Evolutionary conservation across 2,888 invertebrate genomes (phyloP).

Genomic region (Ochropleura plecta): DNA sequence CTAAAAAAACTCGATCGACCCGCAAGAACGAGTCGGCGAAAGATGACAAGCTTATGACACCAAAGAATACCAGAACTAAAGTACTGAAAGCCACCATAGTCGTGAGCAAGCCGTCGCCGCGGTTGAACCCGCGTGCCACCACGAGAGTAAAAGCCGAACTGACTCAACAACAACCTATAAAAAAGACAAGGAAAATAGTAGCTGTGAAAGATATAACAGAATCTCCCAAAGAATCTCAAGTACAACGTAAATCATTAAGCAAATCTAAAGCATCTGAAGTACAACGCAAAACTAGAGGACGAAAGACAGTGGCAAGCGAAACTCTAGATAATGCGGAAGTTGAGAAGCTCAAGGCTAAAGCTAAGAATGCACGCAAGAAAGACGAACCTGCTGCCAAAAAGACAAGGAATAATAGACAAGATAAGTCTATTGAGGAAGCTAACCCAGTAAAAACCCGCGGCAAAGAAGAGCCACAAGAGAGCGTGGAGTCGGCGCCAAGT

Average conservation of each 20-base stretch:
- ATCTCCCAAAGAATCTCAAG: slow-evolving; percentile 68
- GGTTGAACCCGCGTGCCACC: slow-evolving; percentile 69
- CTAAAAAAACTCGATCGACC: slow-evolving; percentile 65
- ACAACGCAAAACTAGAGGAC: slow-evolving; percentile 55
- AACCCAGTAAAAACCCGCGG: slow-evolving; percentile 61
- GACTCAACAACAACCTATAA: slow-evolving; percentile 35
- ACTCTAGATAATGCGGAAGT: slow-evolving; percentile 23
- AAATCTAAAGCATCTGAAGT: slow-evolving; percentile 23
- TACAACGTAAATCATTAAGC: slow-evolving; percentile 26
- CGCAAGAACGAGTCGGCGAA: slow-evolving; percentile 49
- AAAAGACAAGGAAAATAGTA: slow-evolving; percentile 59
- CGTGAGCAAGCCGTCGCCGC: slow-evolving; percentile 74
- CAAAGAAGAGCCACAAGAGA: slow-evolving; percentile 63
- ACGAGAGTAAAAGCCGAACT: slow-evolving; percentile 32
- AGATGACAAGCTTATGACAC: slow-evolving; percentile 65
- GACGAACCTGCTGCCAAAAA: slow-evolving; percentile 43
- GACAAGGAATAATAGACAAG: slow-evolving; percentile 44
- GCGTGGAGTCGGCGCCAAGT: slow-evolving; percentile 44
- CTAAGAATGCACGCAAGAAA: slow-evolving; percentile 59
- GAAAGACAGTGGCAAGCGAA: slow-evolving; percentile 39
- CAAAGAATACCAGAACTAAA: slow-evolving; percentile 72
- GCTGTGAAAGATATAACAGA: slow-evolving; percentile 34
- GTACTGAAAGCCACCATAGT: slow-evolving; percentile 67
- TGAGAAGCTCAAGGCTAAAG: slow-evolving; percentile 27
- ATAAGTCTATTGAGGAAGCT: slow-evolving; percentile 42